Conservation (phyloP, 2,888 invertebrate species). For the Candidula unifasciata region DNA sequence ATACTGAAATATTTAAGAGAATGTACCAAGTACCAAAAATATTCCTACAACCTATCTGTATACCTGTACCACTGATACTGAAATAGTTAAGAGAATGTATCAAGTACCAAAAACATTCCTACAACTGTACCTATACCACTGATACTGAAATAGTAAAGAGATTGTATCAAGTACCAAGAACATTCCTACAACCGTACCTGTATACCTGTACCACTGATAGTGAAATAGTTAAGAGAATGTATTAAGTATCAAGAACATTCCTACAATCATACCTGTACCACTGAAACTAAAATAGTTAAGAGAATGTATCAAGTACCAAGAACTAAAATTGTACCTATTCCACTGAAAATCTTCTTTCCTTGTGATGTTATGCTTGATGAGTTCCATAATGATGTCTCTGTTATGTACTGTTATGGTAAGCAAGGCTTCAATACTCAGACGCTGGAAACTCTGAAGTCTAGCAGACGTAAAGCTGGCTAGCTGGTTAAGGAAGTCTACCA, state of each 20-base stretch:
- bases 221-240: too few relatives aligned
- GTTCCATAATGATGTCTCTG: slow-evolving; percentile 73
- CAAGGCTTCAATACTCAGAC: slow-evolving; percentile 76
- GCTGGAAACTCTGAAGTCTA: slow-evolving; percentile 68
- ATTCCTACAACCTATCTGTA: too few relatives aligned
- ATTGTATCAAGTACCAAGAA: too few relatives aligned
- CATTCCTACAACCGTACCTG: too few relatives aligned
- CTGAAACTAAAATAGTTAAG: slow-evolving; percentile 74
- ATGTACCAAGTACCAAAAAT: too few relatives aligned
- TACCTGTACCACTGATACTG: too few relatives aligned
- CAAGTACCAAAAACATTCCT: background rate
- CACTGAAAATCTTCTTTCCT: slow-evolving; percentile 76
- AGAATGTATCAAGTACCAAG: background rate
- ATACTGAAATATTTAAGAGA: too few relatives aligned
- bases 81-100: background rate
- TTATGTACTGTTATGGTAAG: slow-evolving; percentile 77
- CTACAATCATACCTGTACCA: too few relatives aligned
- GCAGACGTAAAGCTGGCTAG: slow-evolving; percentile 74
- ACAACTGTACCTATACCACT: slow-evolving; percentile 73
- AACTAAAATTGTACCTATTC: slow-evolving; percentile 68
- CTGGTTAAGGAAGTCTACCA: slow-evolving; percentile 68
- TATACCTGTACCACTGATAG: too few relatives aligned
- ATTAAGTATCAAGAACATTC: too few relatives aligned
- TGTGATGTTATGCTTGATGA: slow-evolving; percentile 72
- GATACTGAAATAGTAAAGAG: too few relatives aligned